These are phyloP conservation scores for Carlito syrichta DNA, from an alignment of 2,113 vertebrate species.

Conservation along the genomic window DNA sequence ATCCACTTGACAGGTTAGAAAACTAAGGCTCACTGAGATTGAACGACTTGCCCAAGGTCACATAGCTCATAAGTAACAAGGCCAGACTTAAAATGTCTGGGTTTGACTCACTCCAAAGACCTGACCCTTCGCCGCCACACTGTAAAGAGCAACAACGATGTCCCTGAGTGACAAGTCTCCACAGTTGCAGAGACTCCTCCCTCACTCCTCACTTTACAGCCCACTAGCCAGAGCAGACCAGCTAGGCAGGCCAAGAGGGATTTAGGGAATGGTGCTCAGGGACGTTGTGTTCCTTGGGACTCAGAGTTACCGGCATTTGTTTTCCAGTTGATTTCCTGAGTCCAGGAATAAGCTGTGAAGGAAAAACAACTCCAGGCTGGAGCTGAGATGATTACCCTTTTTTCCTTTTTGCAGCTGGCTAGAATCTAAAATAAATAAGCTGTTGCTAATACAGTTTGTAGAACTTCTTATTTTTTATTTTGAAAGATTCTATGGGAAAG, in stretches of 20 bases:
- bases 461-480: neutral
- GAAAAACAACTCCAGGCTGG: neutral
- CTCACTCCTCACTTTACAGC: neutral
- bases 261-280: neutral
- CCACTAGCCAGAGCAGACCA: neutral
- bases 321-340: constrained; percentile 38
- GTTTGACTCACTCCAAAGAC: neutral
- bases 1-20: neutral
- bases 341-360: constrained; percentile 10
- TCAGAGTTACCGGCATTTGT: neutral
- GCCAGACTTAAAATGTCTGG: neutral
- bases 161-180: neutral
- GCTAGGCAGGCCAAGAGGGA: neutral
- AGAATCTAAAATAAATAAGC: constrained; percentile 24
- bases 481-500: neutral
- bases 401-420: neutral
- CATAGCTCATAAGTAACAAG: neutral
- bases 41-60: neutral
- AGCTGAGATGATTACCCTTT: neutral
- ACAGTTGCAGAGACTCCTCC: neutral
- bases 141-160: neutral
- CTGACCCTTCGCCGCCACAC: neutral
- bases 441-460: neutral
- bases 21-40: neutral
- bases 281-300: neutral